phyloP scores from a whole-genome alignment of 2,113 vertebrate genomes.

The Ammodytes marinus region DNA sequence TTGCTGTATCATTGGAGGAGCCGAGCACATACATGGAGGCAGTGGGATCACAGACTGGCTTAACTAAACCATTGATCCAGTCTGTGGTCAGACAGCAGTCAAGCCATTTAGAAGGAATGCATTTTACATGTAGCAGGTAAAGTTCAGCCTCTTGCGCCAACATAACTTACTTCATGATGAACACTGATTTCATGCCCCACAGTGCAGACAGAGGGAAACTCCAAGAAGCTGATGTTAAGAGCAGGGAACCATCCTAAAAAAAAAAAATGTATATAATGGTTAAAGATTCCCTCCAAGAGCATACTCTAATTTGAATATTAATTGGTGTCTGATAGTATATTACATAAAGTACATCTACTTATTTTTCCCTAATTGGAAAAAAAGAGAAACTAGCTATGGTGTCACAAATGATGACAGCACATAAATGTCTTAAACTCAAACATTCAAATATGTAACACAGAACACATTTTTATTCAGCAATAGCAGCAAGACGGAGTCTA shows the following conservation, averaged over 20 bases:
- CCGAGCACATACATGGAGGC: slow-evolving; percentile 24
- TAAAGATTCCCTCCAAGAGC: neutral
- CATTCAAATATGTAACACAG: neutral
- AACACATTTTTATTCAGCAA: neutral
- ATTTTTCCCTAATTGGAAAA: neutral
- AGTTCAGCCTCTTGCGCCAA: slow-evolving; percentile 15
- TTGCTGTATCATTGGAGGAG: slow-evolving; percentile 27
- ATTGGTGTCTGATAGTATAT: neutral
- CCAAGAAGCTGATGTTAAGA: slow-evolving; percentile 97
- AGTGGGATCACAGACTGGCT: slow-evolving; percentile 9
- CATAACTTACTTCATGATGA: slow-evolving; percentile 97
- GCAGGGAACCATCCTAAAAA: slow-evolving; percentile 93
- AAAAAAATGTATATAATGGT: neutral
- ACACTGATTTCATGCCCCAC: slow-evolving; percentile 99
- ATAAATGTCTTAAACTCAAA: neutral
- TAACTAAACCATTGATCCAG: neutral
- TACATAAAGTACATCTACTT: neutral
- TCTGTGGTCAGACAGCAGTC: neutral
- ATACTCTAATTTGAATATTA: neutral
- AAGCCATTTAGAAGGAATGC: neutral
- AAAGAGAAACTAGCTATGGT: neutral
- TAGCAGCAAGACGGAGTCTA: neutral
- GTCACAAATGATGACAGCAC: neutral
- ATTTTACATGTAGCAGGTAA: slow-evolving; percentile 4
- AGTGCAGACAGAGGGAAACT: slow-evolving; percentile 96